These are phyloP conservation scores for Mus spretus DNA, from an alignment of 2,797 vertebrate genomes.

Conservation along the genomic window DNA sequence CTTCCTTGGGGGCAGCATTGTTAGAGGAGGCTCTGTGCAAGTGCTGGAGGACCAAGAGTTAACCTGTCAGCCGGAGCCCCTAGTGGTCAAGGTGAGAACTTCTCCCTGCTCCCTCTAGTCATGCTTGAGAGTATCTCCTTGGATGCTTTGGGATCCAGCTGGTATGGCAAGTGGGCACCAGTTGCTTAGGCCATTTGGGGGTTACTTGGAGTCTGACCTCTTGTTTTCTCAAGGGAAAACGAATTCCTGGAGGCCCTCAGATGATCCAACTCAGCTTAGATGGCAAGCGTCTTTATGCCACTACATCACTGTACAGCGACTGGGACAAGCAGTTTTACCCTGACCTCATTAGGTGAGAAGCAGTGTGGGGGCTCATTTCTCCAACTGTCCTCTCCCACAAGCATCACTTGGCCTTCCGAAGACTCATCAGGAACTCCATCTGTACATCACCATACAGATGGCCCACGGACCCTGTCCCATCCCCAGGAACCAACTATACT, in stretches of 20 bases:
- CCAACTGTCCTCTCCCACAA: neutral
- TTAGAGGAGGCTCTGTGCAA: constrained; percentile 91
- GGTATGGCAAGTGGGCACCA: no score
- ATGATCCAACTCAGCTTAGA: constrained; percentile 98
- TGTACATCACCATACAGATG: neutral
- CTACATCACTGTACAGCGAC: constrained; percentile 94
- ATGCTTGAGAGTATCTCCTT: fast-evolving
- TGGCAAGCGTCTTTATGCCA: constrained; percentile 93
- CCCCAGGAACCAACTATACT: neutral
- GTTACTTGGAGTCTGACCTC: neutral
- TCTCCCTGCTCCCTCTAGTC: neutral
- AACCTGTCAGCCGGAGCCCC: constrained; percentile 90
- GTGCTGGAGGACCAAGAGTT: constrained; percentile 93
- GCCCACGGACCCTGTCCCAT: neutral
- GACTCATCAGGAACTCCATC: neutral
- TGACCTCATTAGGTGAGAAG: constrained; percentile 92
- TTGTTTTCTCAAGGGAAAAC: constrained; percentile 90
- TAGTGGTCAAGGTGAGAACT: constrained; percentile 91
- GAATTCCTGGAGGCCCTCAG: constrained; percentile 93
- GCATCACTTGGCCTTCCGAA: neutral
- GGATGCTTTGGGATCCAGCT: neutral
- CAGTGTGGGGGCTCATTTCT: neutral
- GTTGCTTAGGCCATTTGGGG: neutral
- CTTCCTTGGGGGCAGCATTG: constrained; percentile 94
- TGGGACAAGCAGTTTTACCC: constrained; percentile 99